Conservation (phyloP, 1,140 invertebrate genomes). For the Batillaria attramentaria region DNA sequence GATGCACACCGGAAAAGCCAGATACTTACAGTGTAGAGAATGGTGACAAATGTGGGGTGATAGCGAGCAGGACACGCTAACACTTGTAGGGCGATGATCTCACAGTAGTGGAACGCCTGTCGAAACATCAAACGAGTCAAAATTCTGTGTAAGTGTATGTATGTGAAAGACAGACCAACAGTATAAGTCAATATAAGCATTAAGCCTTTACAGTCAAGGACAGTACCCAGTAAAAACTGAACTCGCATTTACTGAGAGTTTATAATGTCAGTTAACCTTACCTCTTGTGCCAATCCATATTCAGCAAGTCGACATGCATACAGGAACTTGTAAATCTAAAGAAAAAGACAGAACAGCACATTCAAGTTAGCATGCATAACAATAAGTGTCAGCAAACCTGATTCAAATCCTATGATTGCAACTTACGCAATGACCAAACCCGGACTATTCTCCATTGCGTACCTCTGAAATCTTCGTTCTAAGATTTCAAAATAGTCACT, state of each 20-base stretch:
- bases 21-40: slow-evolving; percentile 75
- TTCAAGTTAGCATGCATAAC: neutral
- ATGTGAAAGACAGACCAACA: neutral
- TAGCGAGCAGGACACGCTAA: slow-evolving; percentile 73
- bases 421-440: too few relatives aligned
- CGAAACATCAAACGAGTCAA: slow-evolving; percentile 21
- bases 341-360: slow-evolving; percentile 21
- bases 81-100: slow-evolving; percentile 82
- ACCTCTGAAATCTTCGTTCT: too few relatives aligned
- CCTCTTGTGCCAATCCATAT: slow-evolving; percentile 82
- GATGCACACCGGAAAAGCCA: neutral
- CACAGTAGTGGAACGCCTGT: slow-evolving; percentile 83
- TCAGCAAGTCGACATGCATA: slow-evolving; percentile 84
- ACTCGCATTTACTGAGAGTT: too few relatives aligned
- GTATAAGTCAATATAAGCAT: slow-evolving; percentile 7
- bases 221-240: too few relatives aligned
- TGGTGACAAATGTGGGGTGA: slow-evolving; percentile 75
- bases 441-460: too few relatives aligned
- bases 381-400: slow-evolving; percentile 10
- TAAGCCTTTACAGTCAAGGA: neutral
- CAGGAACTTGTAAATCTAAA: slow-evolving; percentile 73
- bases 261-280: slow-evolving; percentile 38
- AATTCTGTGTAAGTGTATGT: neutral
- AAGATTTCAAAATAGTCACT: too few relatives aligned
- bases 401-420: too few relatives aligned